These are phyloP conservation scores for Dendroctonus ponderosae DNA, from an alignment of 1,140 invertebrate species.

Conservation along the genomic window DNA sequence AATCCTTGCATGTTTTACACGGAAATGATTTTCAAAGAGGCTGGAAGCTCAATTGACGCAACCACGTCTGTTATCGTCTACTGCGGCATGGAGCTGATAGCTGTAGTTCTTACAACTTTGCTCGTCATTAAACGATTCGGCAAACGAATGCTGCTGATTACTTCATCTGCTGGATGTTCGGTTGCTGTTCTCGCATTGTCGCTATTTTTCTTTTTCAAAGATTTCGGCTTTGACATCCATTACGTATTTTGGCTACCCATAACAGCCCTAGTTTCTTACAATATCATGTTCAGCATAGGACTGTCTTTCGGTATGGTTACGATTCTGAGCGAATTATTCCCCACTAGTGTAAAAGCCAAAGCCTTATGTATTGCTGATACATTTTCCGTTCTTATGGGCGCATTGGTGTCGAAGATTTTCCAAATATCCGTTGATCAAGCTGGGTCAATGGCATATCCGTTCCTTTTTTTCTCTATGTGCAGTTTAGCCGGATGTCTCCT, in stretches of 20 bases:
- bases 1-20: constrained; percentile 67
- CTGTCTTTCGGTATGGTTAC: constrained; percentile 69
- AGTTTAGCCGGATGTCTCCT: constrained; percentile 63
- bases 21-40: constrained; percentile 56
- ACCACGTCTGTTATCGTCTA: constrained; percentile 55
- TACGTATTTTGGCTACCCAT: constrained; percentile 53
- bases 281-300: constrained; percentile 68
- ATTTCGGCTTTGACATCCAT: constrained; percentile 41
- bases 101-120: constrained; percentile 68
- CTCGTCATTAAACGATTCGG: constrained; percentile 71
- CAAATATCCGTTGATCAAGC: constrained; percentile 58
- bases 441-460: constrained; percentile 65
- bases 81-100: constrained; percentile 62
- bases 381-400: constrained; percentile 68
- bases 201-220: constrained; percentile 60
- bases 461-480: constrained; percentile 69
- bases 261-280: constrained; percentile 65
- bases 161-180: constrained; percentile 60
- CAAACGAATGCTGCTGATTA: constrained; percentile 64
- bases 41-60: constrained; percentile 51
- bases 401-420: constrained; percentile 73
- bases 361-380: constrained; percentile 68
- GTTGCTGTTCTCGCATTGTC: constrained; percentile 57
- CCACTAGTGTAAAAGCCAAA: constrained; percentile 65
- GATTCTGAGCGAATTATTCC: constrained; percentile 72